These are phyloP conservation scores for Sinodicranocentrus sp. DNA, from an alignment of 2,888 invertebrate species.

Conservation along the genomic window DNA sequence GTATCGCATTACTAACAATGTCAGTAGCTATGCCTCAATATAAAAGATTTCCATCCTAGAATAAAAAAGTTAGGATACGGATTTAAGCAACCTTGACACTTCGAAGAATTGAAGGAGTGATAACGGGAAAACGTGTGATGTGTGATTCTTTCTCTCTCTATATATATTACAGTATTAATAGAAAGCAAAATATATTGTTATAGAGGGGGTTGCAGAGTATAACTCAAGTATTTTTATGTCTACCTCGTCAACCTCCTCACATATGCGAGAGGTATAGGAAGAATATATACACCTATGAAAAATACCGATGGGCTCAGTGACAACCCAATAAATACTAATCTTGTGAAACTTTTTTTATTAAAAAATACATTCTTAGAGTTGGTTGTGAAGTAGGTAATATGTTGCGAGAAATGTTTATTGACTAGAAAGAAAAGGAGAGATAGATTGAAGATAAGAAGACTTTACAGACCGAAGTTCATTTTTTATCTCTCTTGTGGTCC, in stretches of 20 bases:
- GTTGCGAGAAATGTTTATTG: slow-evolving; percentile 51
- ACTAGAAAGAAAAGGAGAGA: slow-evolving; percentile 31
- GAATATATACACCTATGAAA: not conserved
- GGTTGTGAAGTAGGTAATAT: not conserved
- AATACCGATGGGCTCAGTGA: slow-evolving; percentile 58
- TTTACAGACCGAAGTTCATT: slow-evolving; percentile 9
- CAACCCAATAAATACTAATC: slow-evolving; percentile 63
- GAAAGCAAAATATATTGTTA: no score
- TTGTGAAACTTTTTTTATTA: slow-evolving; percentile 10
- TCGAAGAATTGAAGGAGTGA: slow-evolving; percentile 23
- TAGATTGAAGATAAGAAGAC: slow-evolving; percentile 37
- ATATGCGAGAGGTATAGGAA: not conserved
- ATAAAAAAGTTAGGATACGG: no score
- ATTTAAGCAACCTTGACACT: slow-evolving; percentile 57
- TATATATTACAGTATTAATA: not conserved
- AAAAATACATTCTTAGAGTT: not conserved
- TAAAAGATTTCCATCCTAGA: no score
- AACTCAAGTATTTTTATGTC: slow-evolving; percentile 8
- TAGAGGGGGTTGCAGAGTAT: not conserved
- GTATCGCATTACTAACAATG: slow-evolving; percentile 1
- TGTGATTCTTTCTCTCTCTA: slow-evolving; percentile 9
- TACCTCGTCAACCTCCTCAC: not conserved
- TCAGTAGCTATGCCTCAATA: slow-evolving; percentile 9
- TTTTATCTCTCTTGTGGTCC: slow-evolving; percentile 29
- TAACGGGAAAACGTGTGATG: slow-evolving; percentile 48